Evolutionary conservation across 2,797 vertebrate genomes (phyloP), one percentile per base, ranked within the genome.

Genomic region (Eulemur rubriventer): DNA sequence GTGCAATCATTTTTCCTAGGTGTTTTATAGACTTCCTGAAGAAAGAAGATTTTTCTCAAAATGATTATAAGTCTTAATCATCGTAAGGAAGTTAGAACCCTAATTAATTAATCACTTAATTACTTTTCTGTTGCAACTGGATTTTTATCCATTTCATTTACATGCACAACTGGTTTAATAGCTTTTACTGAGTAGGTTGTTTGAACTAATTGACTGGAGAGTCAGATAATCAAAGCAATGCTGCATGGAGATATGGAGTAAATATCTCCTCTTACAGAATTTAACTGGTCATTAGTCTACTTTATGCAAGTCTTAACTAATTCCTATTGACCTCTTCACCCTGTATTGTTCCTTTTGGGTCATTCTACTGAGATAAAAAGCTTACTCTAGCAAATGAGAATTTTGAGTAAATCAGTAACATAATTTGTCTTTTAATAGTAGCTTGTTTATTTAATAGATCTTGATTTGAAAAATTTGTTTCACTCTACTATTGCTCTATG

Each of bases 71-170:
- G 43, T 57, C 38, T 89, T 86, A 89, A 93, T 91, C 92, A 94
- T 41, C 95, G 12, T 38, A 89, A 48, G 69, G 22, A 46, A 94
- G 82, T 55, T 35, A 86, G 41, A 95, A 78, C 17, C 24, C 18
- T 96, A 97, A 92, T 91, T 96, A 96, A 94, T 90, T 93, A 96
- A 94, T 96, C 87, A 95, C 35, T 93, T 97, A 95, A 96, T 96
- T 94, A 91, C 78, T 94, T 97, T 95, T 86, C 52, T 90, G 61
- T 93, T 96, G 28, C 35, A 92, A 83, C 63, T 96, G 80, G 28
- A 87, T 92, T 96, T 96, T 93, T 72, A 89, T 89, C 33, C 87
- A 93, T 95, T 96, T 52, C 80, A 84, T 95, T 98, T 96, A 93
- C n/a, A 94, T 92, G 92, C 83, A 80, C 59, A 96, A 81, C 48